phyloP scores from a whole-genome alignment of 35 echinoderm and acorn worm species.

The Apostichopus californicus region DNA sequence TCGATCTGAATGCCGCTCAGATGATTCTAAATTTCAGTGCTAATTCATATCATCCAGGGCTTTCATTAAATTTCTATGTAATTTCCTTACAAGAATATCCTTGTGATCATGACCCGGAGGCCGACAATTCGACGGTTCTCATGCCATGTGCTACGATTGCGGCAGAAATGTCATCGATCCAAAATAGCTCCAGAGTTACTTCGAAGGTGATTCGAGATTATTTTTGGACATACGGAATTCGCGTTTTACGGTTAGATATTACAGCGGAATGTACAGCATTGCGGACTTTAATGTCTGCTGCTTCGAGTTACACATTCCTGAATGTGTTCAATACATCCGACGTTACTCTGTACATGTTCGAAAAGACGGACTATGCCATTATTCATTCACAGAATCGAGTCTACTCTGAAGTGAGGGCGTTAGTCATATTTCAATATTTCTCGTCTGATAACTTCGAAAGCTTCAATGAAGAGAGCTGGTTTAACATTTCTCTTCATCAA shows the following conservation, averaged over 20 bases:
- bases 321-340: not conserved
- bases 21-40: not conserved
- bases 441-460: not conserved
- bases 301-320: not conserved
- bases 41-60: not conserved
- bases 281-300: no score
- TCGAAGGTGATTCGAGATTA: no score
- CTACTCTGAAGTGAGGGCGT: not conserved
- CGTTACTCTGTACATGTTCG: conserved; percentile 17
- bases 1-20: not conserved
- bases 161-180: not conserved
- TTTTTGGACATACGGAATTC: not conserved
- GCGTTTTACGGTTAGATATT: no score
- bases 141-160: no score
- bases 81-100: no score
- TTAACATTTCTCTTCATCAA: not conserved
- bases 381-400: conserved; percentile 14
- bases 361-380: not conserved
- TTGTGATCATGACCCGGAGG: no score
- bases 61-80: no score
- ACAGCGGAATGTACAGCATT: not conserved
- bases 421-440: not conserved
- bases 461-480: not conserved
- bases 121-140: no score
- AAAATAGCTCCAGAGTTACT: no score